Conservation (phyloP, 2,797 vertebrate genomes). For the Chiloscyllium punctatum region DNA sequence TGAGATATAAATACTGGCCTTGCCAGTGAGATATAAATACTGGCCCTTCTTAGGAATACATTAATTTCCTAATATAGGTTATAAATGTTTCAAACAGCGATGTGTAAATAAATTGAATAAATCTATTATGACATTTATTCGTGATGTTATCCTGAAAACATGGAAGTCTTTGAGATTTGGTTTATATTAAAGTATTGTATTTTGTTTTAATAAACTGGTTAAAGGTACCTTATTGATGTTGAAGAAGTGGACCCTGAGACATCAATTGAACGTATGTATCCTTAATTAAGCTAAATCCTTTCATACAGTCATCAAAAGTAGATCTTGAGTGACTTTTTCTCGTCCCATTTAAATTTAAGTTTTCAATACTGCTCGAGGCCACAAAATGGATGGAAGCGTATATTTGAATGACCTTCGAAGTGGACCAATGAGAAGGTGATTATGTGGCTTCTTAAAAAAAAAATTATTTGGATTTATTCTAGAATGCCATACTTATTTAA, state of each 20-base stretch:
- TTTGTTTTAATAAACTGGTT: not conserved
- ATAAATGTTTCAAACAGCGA: not conserved
- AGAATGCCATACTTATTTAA: not conserved
- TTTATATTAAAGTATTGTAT: not conserved
- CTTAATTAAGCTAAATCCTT: constrained; percentile 12
- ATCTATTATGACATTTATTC: not conserved
- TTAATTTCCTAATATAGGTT: not conserved
- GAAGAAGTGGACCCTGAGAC: constrained; percentile 58
- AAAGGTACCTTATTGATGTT: constrained; percentile 60
- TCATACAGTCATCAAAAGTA: not conserved
- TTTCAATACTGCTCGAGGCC: constrained; percentile 56
- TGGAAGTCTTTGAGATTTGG: not conserved
- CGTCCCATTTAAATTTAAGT: constrained; percentile 45
- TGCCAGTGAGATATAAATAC: not conserved
- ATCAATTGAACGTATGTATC: constrained; percentile 53
- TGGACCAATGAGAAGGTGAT: constrained; percentile 56
- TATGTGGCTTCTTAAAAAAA: constrained; percentile 29
- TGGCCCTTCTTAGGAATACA: not conserved
- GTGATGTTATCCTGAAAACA: not conserved
- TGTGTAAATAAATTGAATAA: not conserved
- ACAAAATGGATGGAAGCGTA: constrained; percentile 54
- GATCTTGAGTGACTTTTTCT: not conserved
- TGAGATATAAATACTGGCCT: not conserved
- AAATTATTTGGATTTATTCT: constrained; percentile 40
- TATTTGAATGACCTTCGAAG: constrained; percentile 57